phyloP scores from a whole-genome alignment of 2,797 vertebrate genomes.

The Nyctalus aviator region DNA sequence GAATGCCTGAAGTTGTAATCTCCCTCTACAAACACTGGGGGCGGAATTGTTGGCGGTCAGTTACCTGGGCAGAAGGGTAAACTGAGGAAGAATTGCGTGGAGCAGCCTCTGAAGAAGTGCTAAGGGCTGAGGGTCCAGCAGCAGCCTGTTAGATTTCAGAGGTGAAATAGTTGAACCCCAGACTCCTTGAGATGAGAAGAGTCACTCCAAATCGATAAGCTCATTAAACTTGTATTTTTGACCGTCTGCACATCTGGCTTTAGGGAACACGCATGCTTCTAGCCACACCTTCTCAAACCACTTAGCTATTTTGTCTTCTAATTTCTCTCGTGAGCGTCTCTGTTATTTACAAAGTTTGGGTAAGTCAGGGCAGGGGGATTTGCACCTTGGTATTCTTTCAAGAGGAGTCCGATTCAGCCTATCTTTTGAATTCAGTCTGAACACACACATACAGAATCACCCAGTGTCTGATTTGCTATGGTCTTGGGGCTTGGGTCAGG shows the following conservation, averaged over 20 bases:
- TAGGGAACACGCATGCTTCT: slow-evolving; percentile 44
- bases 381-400: neutral
- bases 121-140: neutral
- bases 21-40: neutral
- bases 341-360: slow-evolving; percentile 70
- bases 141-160: slow-evolving; percentile 43
- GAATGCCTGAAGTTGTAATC: neutral
- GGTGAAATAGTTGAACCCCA: slow-evolving; percentile 29
- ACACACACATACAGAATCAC: neutral
- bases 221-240: slow-evolving; percentile 69
- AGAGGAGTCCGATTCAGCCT: neutral
- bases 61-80: neutral
- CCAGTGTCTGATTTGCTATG: neutral
- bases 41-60: neutral
- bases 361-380: neutral
- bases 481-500: fast-evolving
- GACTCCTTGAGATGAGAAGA: slow-evolving; percentile 66
- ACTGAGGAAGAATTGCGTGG: neutral
- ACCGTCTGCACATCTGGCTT: slow-evolving; percentile 50
- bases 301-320: slow-evolving; percentile 62
- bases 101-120: neutral
- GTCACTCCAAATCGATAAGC: slow-evolving; percentile 72
- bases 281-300: slow-evolving; percentile 66
- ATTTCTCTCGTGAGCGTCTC: slow-evolving; percentile 65
- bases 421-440: neutral